Percentiles rank a stretch among this genome's conserved stretches.
Conservation (phyloP, 2,888 invertebrate genomes). For the Arge pagana region DNA sequence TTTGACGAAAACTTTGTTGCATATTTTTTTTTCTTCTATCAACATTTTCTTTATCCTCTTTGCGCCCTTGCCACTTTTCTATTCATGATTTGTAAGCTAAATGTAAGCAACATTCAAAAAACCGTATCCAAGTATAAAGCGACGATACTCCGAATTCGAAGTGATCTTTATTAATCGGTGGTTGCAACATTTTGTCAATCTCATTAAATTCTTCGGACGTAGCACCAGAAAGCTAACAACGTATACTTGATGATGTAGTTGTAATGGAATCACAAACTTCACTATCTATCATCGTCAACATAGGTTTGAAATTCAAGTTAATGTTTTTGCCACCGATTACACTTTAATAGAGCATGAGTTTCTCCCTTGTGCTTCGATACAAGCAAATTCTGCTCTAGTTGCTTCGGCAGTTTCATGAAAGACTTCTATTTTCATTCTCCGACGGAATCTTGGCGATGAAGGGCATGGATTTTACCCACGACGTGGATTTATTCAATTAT, state of each 20-base stretch:
- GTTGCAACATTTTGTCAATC: no score
- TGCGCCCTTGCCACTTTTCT: constrained; percentile 1
- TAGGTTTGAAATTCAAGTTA: not conserved
- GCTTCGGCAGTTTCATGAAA: constrained; percentile 29
- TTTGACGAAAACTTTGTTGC: constrained; percentile 12
- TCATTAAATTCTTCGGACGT: constrained; percentile 1
- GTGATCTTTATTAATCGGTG: constrained; percentile 4
- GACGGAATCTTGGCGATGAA: constrained; percentile 20
- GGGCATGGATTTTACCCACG: no score
- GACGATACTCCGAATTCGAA: constrained; percentile 15
- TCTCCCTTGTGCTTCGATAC: no score
- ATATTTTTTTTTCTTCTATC: constrained; percentile 6
- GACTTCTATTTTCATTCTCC: constrained; percentile 33
- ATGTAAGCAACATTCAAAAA: constrained; percentile 13
- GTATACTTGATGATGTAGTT: not conserved
- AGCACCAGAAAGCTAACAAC: not conserved
- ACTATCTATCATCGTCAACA: constrained; percentile 12
- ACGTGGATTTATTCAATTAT: no score
- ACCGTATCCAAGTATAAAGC: constrained; percentile 7
- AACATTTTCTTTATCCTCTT: not conserved
- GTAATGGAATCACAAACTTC: constrained; percentile 11
- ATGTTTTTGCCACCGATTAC: no score
- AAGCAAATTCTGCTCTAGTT: constrained; percentile 29
- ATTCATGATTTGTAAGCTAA: constrained; percentile 1
- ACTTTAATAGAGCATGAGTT: no score